Percentiles rank a stretch among this genome's conserved stretches.
Conservation (phyloP, 2,797 vertebrate species). For the Alosa sapidissima region DNA sequence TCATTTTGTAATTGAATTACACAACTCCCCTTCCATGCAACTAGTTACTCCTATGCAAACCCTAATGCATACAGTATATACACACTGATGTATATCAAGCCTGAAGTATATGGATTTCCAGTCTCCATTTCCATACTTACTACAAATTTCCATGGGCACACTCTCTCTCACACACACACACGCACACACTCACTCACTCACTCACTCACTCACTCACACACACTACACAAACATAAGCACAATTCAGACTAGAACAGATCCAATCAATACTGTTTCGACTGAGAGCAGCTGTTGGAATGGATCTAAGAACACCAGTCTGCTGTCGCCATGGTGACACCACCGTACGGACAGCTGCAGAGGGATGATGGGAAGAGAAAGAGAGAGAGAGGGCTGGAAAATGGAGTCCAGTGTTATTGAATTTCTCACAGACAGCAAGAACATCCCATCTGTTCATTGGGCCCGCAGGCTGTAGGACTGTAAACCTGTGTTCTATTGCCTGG, state of each 20-base stretch:
- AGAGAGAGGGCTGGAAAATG: neutral
- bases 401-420: conserved; percentile 15
- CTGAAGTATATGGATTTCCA: neutral
- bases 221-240: conserved; percentile 26
- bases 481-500: neutral
- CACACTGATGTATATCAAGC: neutral
- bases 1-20: neutral
- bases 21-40: neutral
- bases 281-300: conserved; percentile 63
- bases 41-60: neutral
- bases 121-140: neutral
- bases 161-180: conserved; percentile 30
- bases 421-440: conserved; percentile 21
- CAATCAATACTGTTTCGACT: conserved; percentile 64
- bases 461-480: neutral
- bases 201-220: conserved; percentile 28
- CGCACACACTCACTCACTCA: conserved; percentile 27
- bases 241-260: conserved; percentile 57
- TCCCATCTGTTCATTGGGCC: conserved; percentile 12
- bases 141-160: conserved; percentile 27
- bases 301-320: conserved; percentile 61
- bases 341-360: conserved; percentile 65
- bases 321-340: conserved; percentile 58
- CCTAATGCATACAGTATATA: neutral
- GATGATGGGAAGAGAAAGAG: conserved; percentile 40